Evolutionary conservation across 2,113 vertebrate genomes (phyloP).

Genomic region (Rhea americana): DNA sequence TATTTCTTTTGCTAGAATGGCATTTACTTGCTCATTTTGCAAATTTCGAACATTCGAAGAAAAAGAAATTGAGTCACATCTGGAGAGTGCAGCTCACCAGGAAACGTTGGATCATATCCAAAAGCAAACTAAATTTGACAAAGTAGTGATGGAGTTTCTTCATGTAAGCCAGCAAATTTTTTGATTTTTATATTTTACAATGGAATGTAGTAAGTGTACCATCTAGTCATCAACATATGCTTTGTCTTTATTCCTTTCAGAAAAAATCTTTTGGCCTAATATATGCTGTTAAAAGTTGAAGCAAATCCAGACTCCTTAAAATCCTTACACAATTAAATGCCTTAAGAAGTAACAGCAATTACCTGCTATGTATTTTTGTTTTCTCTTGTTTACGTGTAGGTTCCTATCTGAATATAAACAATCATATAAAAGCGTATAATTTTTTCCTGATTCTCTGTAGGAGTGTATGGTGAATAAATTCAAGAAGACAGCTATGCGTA

Average conservation of each 20-base stretch:
- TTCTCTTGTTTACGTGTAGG: background rate
- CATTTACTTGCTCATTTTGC: conserved; percentile 89
- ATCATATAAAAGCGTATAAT: accelerated
- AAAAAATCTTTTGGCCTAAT: background rate
- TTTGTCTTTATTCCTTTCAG: background rate
- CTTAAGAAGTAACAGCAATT: background rate
- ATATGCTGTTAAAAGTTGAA: background rate
- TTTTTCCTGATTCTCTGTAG: conserved; percentile 58
- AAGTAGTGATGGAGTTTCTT: conserved; percentile 86
- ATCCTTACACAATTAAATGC: background rate
- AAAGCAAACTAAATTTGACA: conserved; percentile 88
- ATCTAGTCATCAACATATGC: background rate
- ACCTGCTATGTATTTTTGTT: background rate
- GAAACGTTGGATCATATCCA: conserved; percentile 88
- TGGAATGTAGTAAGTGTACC: background rate
- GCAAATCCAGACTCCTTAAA: background rate
- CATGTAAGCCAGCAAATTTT: conserved; percentile 77
- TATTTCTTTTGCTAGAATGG: conserved; percentile 75
- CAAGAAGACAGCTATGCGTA: conserved; percentile 86
- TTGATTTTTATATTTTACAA: background rate
- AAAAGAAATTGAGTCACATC: conserved; percentile 86
- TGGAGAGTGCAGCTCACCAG: conserved; percentile 84
- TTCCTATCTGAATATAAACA: background rate
- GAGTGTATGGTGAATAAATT: conserved; percentile 91
- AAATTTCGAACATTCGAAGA: conserved; percentile 89